Evolutionary conservation across 2,888 invertebrate species (phyloP), one percentile per base, ranked within the genome.

Genomic region (Lasioglossum figueresi): DNA sequence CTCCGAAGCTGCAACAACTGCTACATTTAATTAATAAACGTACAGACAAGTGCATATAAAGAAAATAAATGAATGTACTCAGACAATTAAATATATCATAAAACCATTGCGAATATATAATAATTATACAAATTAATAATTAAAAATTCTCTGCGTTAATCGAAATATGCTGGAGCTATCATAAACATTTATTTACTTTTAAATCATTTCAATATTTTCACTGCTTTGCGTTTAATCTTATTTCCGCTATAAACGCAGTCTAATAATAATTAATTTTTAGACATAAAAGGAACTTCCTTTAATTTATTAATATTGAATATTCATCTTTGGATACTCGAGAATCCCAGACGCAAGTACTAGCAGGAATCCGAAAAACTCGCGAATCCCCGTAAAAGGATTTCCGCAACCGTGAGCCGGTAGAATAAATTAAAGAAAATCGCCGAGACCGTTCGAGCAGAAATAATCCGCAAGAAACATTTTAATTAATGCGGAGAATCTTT

Each of bases 401-500:
- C 10, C 37, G 37, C n/a, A 68, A 37, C 19, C 10, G 16, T 23
- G 34, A 34, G 1, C 34, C 66, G 19, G 19, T 19, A 19, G 23
- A 23, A 34, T 23, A 23, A 37, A 70, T 40, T 23, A n/a, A 70
- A 37, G n/a, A n/a, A 56, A 56, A 37, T 70, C 14, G 16, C 14
- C n/a, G 14, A 14, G 14, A 14, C 16, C 31, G 63, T 45, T 45
- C 19, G 23, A 27, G 23, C 48, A 19, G 68, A 77, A 77, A 77
- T 70, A 48, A 48, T 19, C 48, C 34, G 34, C n/a, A n/a, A 37
- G 70, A 40, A 76, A 48, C 31, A 66, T 68, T 76, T 79, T 63
- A 73, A 72, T 73, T 45, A 79, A 79, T 45, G n/a, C 45, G 23
- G n/a, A 14, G 73, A 63, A 73, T 59, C 73, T 79, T 31, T 34